Percentiles rank a stretch among this genome's conserved stretches.
These are phyloP conservation scores for Cyprinodon brontotheroides DNA, from an alignment of 2,113 vertebrate species.

Conservation along the genomic window DNA sequence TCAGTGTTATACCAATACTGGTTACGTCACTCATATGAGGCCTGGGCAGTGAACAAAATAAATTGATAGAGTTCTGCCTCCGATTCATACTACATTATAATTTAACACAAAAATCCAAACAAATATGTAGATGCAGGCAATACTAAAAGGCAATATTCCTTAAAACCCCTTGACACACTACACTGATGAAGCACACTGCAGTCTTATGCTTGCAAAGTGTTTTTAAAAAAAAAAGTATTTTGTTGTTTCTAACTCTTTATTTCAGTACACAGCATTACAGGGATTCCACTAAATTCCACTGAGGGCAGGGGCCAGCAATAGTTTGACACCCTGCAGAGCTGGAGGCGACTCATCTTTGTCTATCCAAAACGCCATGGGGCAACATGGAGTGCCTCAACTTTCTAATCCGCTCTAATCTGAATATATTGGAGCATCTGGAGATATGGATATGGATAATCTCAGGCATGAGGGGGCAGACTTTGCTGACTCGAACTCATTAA, in stretches of 20 bases:
- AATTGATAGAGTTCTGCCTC: slow-evolving; percentile 4
- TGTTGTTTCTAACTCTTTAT: slow-evolving; percentile 34
- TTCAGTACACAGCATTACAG: slow-evolving; percentile 16
- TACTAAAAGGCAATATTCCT: slow-evolving; percentile 9
- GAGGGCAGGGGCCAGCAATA: slow-evolving; percentile 53
- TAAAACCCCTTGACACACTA: slow-evolving; percentile 23
- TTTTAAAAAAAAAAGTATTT: slow-evolving; percentile 27
- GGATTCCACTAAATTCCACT: slow-evolving; percentile 31
- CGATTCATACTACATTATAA: background rate
- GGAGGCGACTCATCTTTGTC: slow-evolving; percentile 59
- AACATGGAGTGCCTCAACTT: slow-evolving; percentile 56
- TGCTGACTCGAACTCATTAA: slow-evolving; percentile 56
- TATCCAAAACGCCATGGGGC: slow-evolving; percentile 58
- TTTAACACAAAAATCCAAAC: slow-evolving; percentile 14
- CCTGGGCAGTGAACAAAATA: slow-evolving; percentile 26
- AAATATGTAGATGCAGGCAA: background rate
- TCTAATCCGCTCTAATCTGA: slow-evolving; percentile 81
- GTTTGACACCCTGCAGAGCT: slow-evolving; percentile 45
- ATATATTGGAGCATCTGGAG: slow-evolving; percentile 75
- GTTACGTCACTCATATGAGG: slow-evolving; percentile 65
- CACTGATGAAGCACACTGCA: slow-evolving; percentile 33
- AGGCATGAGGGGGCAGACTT: slow-evolving; percentile 62
- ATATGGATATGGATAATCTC: slow-evolving; percentile 78
- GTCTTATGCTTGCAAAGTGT: slow-evolving; percentile 16
- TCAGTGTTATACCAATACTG: slow-evolving; percentile 55